A percentile compares a stretch with the other conserved stretches of the same genome.
Evolutionary conservation across 2,113 vertebrate genomes (phyloP).

Genomic region (Planiliza haematocheilus): DNA sequence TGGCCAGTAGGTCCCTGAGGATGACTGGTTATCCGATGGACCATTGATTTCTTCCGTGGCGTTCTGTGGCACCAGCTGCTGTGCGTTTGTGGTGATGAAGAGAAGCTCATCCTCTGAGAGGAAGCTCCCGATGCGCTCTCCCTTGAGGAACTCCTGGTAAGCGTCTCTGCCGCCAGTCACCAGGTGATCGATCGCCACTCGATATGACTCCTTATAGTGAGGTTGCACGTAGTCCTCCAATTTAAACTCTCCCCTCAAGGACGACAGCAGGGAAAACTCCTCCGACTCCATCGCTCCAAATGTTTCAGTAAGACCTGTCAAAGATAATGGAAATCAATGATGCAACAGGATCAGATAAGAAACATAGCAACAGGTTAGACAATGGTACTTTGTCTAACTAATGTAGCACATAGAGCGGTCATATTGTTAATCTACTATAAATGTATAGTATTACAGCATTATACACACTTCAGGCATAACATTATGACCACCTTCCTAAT

Average conservation of each 20-base stretch:
- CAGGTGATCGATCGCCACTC: constrained; percentile 91
- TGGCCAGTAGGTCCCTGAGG: constrained; percentile 97
- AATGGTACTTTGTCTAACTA: neutral
- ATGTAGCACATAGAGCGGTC: neutral
- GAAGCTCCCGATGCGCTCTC: constrained; percentile 88
- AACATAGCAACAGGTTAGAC: neutral
- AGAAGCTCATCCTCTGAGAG: constrained; percentile 91
- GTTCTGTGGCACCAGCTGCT: constrained; percentile 75
- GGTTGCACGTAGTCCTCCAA: constrained; percentile 91
- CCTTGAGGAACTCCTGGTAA: constrained; percentile 90
- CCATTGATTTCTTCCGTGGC: constrained; percentile 77
- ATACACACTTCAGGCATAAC: no score
- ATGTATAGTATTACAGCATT: no score
- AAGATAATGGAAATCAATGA: constrained; percentile 37
- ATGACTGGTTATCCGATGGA: constrained; percentile 84
- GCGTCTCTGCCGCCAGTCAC: constrained; percentile 86
- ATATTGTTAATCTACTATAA: neutral
- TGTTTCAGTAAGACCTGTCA: constrained; percentile 58
- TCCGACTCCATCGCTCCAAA: constrained; percentile 85
- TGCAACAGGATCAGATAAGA: constrained; percentile 26
- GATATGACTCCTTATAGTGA: constrained; percentile 95
- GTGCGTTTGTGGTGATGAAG: constrained; percentile 88
- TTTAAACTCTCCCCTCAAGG: constrained; percentile 89
- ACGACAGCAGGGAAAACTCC: constrained; percentile 89
- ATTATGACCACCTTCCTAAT: no score